Evolutionary conservation across 1,140 invertebrate genomes (phyloP).

Genomic region (Camponotus floridanus): DNA sequence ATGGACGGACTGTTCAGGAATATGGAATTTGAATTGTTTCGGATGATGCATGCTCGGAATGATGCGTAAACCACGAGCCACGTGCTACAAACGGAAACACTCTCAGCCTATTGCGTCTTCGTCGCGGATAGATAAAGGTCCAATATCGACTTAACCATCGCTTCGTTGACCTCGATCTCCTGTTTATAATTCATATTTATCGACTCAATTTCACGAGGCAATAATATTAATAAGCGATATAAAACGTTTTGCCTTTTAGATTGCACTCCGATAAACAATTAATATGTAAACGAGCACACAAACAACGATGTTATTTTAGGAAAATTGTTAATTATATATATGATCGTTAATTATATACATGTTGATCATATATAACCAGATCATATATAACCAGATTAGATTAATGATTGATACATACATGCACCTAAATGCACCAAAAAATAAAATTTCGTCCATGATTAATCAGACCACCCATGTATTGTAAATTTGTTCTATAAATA

Average conservation of each 20-base stretch:
- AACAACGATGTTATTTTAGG: background rate
- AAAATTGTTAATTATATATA: background rate
- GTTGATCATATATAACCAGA: background rate
- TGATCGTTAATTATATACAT: no score
- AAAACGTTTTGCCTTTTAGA: background rate
- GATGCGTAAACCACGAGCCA: slow-evolving; percentile 73
- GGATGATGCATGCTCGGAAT: slow-evolving; percentile 67
- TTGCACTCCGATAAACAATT: background rate
- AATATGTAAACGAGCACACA: slow-evolving; percentile 1
- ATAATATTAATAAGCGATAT: slow-evolving; percentile 16
- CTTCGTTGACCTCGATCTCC: slow-evolving; percentile 70
- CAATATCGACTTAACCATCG: slow-evolving; percentile 77
- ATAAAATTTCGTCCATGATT: slow-evolving; percentile 7
- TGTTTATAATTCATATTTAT: slow-evolving; percentile 75
- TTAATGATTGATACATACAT: slow-evolving; percentile 48
- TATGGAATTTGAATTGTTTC: slow-evolving; percentile 57
- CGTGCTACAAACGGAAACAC: slow-evolving; percentile 74
- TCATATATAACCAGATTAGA: background rate
- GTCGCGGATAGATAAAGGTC: slow-evolving; percentile 67
- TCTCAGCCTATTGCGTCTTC: slow-evolving; percentile 78
- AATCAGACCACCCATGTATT: slow-evolving; percentile 39
- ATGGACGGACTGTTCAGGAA: slow-evolving; percentile 52
- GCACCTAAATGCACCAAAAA: slow-evolving; percentile 26
- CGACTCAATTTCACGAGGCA: slow-evolving; percentile 57
- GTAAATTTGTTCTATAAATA: slow-evolving; percentile 26